These are phyloP conservation scores for Amiota communis DNA, from an alignment of 2,888 invertebrate genomes.

Conservation along the genomic window DNA sequence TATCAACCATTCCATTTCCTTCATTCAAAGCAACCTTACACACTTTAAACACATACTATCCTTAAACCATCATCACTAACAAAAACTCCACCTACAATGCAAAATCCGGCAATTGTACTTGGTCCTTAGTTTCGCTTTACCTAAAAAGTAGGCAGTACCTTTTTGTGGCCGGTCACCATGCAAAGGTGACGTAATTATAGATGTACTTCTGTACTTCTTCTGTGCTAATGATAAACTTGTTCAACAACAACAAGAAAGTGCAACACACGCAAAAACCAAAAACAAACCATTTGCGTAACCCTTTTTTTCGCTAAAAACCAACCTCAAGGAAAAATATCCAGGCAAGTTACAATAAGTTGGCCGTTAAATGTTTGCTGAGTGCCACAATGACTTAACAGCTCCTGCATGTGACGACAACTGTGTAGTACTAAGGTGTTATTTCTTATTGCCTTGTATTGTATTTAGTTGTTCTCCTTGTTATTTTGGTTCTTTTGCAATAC, in stretches of 20 bases:
- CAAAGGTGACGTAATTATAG: constrained; percentile 64
- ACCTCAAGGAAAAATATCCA: neutral
- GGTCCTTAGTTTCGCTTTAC: neutral
- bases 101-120: too few species aligned
- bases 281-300: constrained; percentile 40
- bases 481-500: too few species aligned
- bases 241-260: constrained; percentile 42
- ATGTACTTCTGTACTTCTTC: constrained; percentile 53
- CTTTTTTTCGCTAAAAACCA: constrained; percentile 28
- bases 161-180: constrained; percentile 28
- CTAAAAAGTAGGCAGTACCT: constrained; percentile 23
- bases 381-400: constrained; percentile 30
- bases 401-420: neutral
- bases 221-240: constrained; percentile 27
- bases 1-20: too few species aligned
- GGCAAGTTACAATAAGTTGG: neutral
- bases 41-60: neutral
- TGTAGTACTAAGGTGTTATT: constrained; percentile 18
- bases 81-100: too few species aligned
- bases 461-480: neutral
- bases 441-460: neutral
- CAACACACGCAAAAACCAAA: constrained; percentile 45
- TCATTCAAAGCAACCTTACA: neutral
- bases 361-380: constrained; percentile 7
- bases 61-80: too few species aligned